Evolutionary conservation across 2,113 vertebrate genomes (phyloP).

Genomic region (Sapayoa aenigma): DNA sequence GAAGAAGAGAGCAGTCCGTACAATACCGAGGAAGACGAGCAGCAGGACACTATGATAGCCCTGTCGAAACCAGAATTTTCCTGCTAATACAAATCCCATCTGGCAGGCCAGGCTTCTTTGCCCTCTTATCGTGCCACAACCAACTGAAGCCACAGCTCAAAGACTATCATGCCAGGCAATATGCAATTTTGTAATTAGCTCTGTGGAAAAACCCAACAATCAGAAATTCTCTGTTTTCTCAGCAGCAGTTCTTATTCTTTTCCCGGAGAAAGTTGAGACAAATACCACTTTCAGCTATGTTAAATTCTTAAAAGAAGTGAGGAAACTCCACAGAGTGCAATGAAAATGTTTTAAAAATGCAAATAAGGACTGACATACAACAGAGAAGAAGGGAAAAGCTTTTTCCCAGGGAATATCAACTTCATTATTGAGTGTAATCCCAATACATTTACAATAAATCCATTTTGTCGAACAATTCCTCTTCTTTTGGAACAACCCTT

Average conservation of each 20-base stretch:
- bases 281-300: constrained; percentile 28
- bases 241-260: background rate
- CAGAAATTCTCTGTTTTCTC: constrained; percentile 1
- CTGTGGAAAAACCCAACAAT: constrained; percentile 1
- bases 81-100: constrained; percentile 47
- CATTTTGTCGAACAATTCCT: background rate
- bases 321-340: constrained; percentile 44
- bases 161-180: background rate
- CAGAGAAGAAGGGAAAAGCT: background rate
- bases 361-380: constrained; percentile 38
- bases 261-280: constrained; percentile 25
- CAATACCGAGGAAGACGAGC: background rate
- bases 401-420: constrained; percentile 26
- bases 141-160: background rate
- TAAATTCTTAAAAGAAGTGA: constrained; percentile 36
- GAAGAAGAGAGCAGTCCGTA: background rate
- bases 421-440: background rate
- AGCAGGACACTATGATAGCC: background rate
- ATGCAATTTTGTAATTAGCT: background rate
- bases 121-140: constrained; percentile 11
- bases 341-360: constrained; percentile 61
- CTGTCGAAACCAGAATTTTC: constrained; percentile 51
- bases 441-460: constrained; percentile 11
- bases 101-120: background rate
- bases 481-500: background rate